Evolutionary conservation across 2,888 invertebrate genomes (phyloP), one percentile per base, ranked within the genome.

Genomic region (Eupithecia subumbrata): DNA sequence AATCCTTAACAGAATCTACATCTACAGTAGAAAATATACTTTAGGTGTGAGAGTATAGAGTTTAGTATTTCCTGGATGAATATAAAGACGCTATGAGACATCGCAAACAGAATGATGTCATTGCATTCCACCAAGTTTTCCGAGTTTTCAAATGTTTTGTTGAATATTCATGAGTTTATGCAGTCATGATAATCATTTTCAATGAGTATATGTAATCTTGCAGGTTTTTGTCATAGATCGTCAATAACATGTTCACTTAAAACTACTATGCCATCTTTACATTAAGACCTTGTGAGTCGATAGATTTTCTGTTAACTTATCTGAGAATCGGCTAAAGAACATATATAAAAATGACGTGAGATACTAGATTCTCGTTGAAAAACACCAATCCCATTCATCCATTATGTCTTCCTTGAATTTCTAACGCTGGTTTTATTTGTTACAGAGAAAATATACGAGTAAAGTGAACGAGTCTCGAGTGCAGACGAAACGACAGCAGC

Each of bases 381-480:
- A 48, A 18, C 2, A 56, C 11, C 22, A 56, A 56, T 11, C 7
- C 22, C n/a, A 22, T 22, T 18, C 0, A 8, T 8, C 8, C 18
- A 8, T 52, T 18, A 4, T 64, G 5, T 34, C 34, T 40, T 34
- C 22, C 3, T 67, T 67, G 8, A 67, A 37, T 34, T 40, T 52
- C 18, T 34, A 18, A 34, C 9, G 9, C 9, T 5, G 30, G 11
- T 64, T 30, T 70, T 75, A 75, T 76, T 92, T 92, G 91, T 94
- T 92, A 25, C 93, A 94, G 94, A 90, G 95, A 95, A 93, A 87
- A 87, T 89, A 91, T 91, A 93, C 95, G 94, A 94, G 92, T 90
- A 89, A 92, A 91, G 92, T 89, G 90, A 94, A 94, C 94, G 94
- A 94, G 92, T 91, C 90, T 91, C 92, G 89, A 91, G 94, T 93